phyloP scores from a whole-genome alignment of 35 echinoderm and acorn worm genomes.

The Hemicentrotus pulcherrimus region DNA sequence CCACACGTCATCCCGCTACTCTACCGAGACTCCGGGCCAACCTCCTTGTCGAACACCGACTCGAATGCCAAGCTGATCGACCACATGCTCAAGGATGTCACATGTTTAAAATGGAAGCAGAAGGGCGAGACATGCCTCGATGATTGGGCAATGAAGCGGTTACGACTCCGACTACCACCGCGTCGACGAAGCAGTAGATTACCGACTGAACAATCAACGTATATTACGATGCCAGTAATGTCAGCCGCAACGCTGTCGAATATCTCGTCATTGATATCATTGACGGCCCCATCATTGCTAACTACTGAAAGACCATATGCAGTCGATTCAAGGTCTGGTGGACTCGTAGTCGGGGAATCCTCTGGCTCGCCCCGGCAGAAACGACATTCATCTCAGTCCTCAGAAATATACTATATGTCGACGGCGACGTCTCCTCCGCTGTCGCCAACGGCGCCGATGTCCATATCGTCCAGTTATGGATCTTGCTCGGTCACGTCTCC shows the following conservation, averaged over 20 bases:
- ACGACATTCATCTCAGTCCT: not conserved
- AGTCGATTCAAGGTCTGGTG: not conserved
- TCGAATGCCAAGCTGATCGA: not conserved
- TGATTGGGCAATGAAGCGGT: not conserved
- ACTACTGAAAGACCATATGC: not conserved
- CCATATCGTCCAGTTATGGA: not conserved
- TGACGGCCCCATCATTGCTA: not conserved
- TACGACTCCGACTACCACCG: not conserved
- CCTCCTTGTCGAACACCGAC: not conserved
- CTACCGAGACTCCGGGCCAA: not conserved
- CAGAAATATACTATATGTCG: not conserved
- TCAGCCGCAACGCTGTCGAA: no score
- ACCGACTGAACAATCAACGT: not conserved
- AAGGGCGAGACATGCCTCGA: not conserved
- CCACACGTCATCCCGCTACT: not conserved
- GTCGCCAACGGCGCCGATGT: not conserved
- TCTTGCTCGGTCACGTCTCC: not conserved
- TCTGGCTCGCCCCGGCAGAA: not conserved
- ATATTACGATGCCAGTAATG: not conserved
- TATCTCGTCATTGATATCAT: not conserved
- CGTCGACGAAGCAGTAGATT: not conserved
- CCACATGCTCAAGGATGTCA: not conserved
- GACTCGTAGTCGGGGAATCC: not conserved
- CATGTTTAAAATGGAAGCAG: not conserved
- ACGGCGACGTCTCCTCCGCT: not conserved